phyloP scores from a whole-genome alignment of 1,140 invertebrate species.

The Papilio machaon region DNA sequence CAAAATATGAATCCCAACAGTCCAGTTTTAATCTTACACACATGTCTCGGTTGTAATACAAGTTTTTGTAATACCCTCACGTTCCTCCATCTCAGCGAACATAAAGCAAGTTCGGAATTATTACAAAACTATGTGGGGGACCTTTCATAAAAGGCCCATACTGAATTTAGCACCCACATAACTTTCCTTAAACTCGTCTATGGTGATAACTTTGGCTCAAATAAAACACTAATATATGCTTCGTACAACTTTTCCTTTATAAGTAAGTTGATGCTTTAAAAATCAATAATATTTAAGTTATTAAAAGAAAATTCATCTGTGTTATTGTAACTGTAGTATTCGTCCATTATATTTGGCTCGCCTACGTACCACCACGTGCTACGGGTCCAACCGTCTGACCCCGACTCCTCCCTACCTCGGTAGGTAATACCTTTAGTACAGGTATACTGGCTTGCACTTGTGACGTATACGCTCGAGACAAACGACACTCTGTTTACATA shows the following conservation, averaged over 20 bases:
- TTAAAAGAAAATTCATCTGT: not conserved
- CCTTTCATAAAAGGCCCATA: conserved; percentile 6
- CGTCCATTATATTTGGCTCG: too few relatives aligned
- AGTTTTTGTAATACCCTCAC: conserved; percentile 11
- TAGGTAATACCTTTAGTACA: too few relatives aligned
- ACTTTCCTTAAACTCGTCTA: conserved; percentile 2
- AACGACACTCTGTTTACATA: too few relatives aligned
- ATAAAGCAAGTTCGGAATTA: conserved; percentile 26
- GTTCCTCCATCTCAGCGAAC: conserved; percentile 20
- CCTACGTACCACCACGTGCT: too few relatives aligned
- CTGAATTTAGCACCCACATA: conserved; percentile 23
- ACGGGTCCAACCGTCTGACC: too few relatives aligned
- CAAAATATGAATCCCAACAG: not conserved
- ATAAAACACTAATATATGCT: conserved; percentile 20
- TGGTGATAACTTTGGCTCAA: not conserved
- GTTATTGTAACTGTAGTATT: too few relatives aligned
- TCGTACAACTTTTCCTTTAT: not conserved
- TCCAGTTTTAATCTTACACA: conserved; percentile 1
- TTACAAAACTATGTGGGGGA: conserved; percentile 19
- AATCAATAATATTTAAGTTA: not conserved
- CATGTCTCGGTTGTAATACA: conserved; percentile 2
- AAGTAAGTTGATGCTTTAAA: not conserved
- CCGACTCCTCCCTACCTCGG: too few relatives aligned
- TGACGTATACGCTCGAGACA: too few relatives aligned
- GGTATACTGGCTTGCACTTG: too few relatives aligned